Base-by-base conservation (phyloP, 2,888 invertebrate genomes). In the Orthonevra nobilis region DNA sequence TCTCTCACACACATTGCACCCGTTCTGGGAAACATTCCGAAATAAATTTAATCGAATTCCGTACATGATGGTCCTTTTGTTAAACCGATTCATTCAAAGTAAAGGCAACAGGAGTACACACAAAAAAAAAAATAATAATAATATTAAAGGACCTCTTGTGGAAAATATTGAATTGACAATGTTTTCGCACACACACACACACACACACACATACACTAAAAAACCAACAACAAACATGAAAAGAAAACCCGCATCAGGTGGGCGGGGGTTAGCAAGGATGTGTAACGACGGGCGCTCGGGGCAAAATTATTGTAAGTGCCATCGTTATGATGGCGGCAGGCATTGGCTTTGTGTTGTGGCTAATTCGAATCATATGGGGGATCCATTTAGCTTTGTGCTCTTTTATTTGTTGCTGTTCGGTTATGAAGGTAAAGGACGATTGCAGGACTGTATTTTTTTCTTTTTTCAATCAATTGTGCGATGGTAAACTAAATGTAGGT, bases 11-110 rank as follows among this genome's bases (percentile, higher is more conserved):
- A 44, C 5, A 5, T 3, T 36, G 52, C 52, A 61, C 14, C 56
- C 72, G 54, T 30, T 52, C 48, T 42, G 46, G 79, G 63, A 56
- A 66, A 68, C 72, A 79, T 79, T 79, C 73, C 79, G 66, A 79
- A 79, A 79, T 79, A 79, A 73, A 79, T 79, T 72, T 79, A 79
- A 79, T 79, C 79, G 79, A 79, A 79, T 79, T 79, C 79, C 79
- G 42, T 61, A 68, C 61, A 79, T 79, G 79, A 79, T 73, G 79
- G 79, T 73, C 73, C 73, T 73, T 79, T 79, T 79, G 73, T 79
- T 68, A 66, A 54, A 56, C 32, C 66, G 52, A 60, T 40, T 28
- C 66, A 72, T 66, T 60, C 64, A 72, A 48, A 46, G 30, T 32
- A 52, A n/a, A 34, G 7, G 48, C 20, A 48, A 38, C 52, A 44